Evolutionary conservation across 2,113 vertebrate genomes (phyloP).

Genomic region (Pomatostomus ruficeps): DNA sequence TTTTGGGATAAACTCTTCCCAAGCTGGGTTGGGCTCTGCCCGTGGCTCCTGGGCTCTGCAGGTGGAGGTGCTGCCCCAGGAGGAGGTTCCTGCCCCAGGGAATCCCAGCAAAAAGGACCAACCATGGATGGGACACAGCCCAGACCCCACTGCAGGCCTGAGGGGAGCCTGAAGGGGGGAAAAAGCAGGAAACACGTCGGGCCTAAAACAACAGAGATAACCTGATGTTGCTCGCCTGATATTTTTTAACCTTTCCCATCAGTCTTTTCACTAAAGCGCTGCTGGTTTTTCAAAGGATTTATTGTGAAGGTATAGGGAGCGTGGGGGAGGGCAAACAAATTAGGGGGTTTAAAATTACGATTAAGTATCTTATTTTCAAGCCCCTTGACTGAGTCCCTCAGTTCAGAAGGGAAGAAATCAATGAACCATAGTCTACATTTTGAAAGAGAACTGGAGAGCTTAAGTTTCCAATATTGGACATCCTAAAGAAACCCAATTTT

Average conservation of each 20-base stretch:
- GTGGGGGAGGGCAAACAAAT: conserved; percentile 38
- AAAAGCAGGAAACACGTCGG: conserved; percentile 28
- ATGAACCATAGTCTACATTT: conserved; percentile 27
- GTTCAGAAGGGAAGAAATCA: conserved; percentile 47
- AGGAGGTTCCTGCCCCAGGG: background rate
- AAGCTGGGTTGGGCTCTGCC: accelerated
- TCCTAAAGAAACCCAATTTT: background rate
- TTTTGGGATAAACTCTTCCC: background rate
- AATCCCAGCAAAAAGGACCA: background rate
- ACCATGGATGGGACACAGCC: background rate
- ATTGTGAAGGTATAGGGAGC: conserved; percentile 38
- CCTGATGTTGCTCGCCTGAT: background rate
- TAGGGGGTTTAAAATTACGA: conserved; percentile 58
- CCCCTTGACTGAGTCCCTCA: conserved; percentile 47
- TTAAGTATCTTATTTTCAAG: conserved; percentile 55
- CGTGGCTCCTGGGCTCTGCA: background rate
- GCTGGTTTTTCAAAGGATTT: conserved; percentile 58
- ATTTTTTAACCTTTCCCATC: conserved; percentile 30
- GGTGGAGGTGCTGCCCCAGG: background rate
- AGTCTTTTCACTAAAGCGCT: conserved; percentile 37
- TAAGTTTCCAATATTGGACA: conserved; percentile 10
- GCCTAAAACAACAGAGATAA: conserved; percentile 66
- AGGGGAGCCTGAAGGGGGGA: background rate
- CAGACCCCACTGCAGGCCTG: background rate
- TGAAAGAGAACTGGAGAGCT: conserved; percentile 11